These are phyloP conservation scores for Epinephelus fuscoguttatus DNA, from an alignment of 2,113 vertebrate genomes.

Conservation along the genomic window DNA sequence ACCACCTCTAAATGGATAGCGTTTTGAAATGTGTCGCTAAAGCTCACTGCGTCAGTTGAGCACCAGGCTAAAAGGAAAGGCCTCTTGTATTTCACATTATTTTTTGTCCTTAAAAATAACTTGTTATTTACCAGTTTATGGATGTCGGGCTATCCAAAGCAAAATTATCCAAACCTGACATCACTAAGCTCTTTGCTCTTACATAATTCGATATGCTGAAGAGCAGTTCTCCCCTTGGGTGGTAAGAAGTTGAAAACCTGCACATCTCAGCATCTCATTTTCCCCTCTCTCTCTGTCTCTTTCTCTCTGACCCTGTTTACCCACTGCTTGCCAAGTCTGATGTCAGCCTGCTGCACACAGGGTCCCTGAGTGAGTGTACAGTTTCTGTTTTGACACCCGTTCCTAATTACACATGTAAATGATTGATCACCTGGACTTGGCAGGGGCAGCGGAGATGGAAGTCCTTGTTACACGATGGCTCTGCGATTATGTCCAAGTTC, in stretches of 20 bases:
- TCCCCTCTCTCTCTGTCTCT: constrained; percentile 43
- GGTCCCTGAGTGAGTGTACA: constrained; percentile 77
- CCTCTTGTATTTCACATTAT: too few species aligned
- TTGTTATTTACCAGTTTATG: too few species aligned
- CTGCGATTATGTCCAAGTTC: constrained; percentile 64
- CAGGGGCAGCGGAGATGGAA: constrained; percentile 68
- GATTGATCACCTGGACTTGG: constrained; percentile 85
- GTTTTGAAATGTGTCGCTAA: too few species aligned
- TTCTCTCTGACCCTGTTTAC: constrained; percentile 72
- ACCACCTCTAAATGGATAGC: too few species aligned
- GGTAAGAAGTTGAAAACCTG: constrained; percentile 56
- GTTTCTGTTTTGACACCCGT: constrained; percentile 88
- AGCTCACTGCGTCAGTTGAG: too few species aligned
- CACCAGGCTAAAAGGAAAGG: too few species aligned
- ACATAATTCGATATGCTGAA: constrained; percentile 53
- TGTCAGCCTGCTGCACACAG: constrained; percentile 73
- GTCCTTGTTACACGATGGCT: constrained; percentile 68
- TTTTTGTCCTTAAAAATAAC: too few species aligned
- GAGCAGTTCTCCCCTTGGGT: constrained; percentile 54
- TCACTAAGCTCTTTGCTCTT: too few species aligned
- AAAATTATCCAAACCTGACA: too few species aligned
- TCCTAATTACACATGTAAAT: constrained; percentile 87
- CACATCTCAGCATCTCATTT: constrained; percentile 64
- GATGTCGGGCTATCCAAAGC: too few species aligned
- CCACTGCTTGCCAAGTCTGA: constrained; percentile 80